These are phyloP conservation scores for Hypocryptadius cinnamomeus DNA, from an alignment of 2,113 vertebrate genomes.

Conservation along the genomic window DNA sequence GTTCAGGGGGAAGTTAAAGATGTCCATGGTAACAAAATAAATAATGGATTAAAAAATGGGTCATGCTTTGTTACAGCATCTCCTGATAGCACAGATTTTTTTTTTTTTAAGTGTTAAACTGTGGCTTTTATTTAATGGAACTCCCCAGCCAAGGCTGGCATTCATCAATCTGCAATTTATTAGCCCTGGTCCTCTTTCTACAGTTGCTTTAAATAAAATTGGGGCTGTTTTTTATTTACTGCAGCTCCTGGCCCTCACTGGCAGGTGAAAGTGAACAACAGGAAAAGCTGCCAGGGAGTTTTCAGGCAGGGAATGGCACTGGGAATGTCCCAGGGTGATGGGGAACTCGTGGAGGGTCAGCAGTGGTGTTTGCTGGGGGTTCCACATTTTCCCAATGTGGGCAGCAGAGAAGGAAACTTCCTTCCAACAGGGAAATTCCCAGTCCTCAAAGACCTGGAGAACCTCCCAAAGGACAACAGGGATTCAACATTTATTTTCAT, in stretches of 20 bases:
- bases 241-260: neutral
- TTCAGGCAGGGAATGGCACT: neutral
- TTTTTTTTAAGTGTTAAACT: slow-evolving; percentile 16
- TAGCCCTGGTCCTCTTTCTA: neutral
- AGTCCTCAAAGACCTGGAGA: neutral
- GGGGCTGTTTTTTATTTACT: slow-evolving; percentile 20
- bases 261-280: neutral
- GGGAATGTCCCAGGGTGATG: neutral
- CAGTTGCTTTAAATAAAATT: neutral
- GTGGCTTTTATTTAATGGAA: neutral
- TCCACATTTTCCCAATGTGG: accelerated
- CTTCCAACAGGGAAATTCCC: neutral
- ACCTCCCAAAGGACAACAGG: neutral
- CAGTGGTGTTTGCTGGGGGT: accelerated
- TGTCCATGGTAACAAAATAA: slow-evolving; percentile 14
- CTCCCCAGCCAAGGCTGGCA: neutral
- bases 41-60: neutral
- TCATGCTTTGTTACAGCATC: neutral
- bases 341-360: neutral
- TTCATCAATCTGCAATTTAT: neutral
- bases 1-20: neutral
- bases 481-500: neutral
- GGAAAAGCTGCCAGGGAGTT: neutral
- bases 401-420: neutral
- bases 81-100: neutral